phyloP scores from a whole-genome alignment of 2,797 vertebrate species.

The Oreonectes daqikongensis region DNA sequence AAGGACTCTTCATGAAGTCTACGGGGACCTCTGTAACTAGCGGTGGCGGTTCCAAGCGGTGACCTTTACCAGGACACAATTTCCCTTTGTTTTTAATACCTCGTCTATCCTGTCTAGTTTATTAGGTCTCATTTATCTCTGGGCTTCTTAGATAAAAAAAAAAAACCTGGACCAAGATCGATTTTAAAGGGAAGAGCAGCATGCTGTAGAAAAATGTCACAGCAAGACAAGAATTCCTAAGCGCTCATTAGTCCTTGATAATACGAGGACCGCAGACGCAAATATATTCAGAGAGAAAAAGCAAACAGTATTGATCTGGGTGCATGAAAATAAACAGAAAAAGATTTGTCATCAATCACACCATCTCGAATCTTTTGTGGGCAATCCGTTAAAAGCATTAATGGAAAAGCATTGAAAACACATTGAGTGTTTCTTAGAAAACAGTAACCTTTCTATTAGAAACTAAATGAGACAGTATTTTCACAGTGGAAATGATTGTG shows the following conservation, averaged over 20 bases:
- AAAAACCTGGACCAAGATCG: background rate
- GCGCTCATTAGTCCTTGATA: background rate
- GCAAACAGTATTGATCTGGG: background rate
- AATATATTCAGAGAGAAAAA: background rate
- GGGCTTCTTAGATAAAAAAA: conserved; percentile 3
- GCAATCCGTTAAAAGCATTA: background rate
- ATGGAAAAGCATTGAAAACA: background rate
- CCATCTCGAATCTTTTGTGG: background rate
- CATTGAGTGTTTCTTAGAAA: background rate
- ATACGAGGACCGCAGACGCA: background rate
- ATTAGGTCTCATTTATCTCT: background rate
- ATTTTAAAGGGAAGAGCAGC: background rate
- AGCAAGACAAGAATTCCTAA: background rate
- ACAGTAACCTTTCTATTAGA: background rate
- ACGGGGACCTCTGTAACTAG: background rate
- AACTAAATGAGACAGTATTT: conserved; percentile 5
- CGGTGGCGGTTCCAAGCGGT: background rate
- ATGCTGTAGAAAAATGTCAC: conserved; percentile 10
- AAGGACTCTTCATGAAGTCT: background rate
- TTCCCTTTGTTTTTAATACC: conserved; percentile 1
- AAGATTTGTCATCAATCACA: background rate
- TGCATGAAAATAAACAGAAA: background rate
- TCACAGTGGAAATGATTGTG: background rate
- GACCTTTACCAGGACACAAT: background rate
- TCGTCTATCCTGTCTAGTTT: background rate